These are phyloP conservation scores for Apamea monoglypha DNA, from an alignment of 2,888 invertebrate species.

Conservation along the genomic window DNA sequence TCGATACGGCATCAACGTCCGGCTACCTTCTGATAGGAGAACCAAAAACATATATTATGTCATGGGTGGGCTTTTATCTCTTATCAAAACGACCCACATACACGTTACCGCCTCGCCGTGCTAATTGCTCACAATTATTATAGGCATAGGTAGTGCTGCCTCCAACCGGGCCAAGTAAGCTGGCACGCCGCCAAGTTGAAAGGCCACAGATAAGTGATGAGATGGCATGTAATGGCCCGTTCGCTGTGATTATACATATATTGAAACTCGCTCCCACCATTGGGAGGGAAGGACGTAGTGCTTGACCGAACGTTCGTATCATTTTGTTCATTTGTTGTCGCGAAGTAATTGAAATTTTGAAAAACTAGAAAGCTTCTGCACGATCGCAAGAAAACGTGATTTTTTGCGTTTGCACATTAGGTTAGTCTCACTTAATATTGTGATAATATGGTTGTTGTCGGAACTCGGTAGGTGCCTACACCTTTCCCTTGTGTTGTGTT, in stretches of 20 bases:
- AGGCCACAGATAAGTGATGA: slow-evolving; percentile 59
- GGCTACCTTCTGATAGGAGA: not conserved
- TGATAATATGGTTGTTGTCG: not conserved
- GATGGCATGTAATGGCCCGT: slow-evolving; percentile 55
- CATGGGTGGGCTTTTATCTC: slow-evolving; percentile 31
- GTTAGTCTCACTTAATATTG: not conserved
- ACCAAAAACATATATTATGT: slow-evolving; percentile 10
- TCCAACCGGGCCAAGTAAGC: slow-evolving; percentile 14
- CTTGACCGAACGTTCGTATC: slow-evolving; percentile 1
- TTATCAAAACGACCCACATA: slow-evolving; percentile 38
- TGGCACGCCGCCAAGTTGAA: slow-evolving; percentile 55
- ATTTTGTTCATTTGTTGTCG: not conserved
- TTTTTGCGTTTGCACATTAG: not conserved
- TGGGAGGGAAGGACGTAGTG: slow-evolving; percentile 9
- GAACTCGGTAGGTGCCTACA: not conserved
- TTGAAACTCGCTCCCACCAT: slow-evolving; percentile 25
- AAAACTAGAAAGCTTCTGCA: not conserved
- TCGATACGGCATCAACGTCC: not conserved
- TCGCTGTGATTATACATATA: slow-evolving; percentile 48
- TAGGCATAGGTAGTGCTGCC: slow-evolving; percentile 44
- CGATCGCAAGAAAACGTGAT: too few species aligned
- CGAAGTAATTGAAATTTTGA: not conserved
- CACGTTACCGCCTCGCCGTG: slow-evolving; percentile 30
- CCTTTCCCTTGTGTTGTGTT: not conserved
- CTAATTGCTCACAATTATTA: slow-evolving; percentile 57